A percentile compares a stretch with the other conserved stretches of the same genome.
Conservation (phyloP, 2,797 vertebrate genomes). For the Xenentodon cancila region DNA sequence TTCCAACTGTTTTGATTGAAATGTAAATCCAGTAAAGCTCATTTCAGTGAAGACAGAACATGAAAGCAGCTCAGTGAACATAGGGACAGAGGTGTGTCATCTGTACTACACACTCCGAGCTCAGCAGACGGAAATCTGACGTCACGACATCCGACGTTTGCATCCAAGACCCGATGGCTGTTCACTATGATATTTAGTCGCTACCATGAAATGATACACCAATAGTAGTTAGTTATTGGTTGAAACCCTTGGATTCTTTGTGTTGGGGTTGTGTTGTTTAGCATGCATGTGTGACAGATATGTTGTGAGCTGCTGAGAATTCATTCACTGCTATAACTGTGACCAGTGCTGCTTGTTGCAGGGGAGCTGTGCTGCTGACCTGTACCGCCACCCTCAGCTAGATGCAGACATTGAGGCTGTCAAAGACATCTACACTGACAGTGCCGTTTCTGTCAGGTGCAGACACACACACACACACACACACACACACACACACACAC, state of each 20-base stretch:
- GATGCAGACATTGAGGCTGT: slow-evolving; percentile 98
- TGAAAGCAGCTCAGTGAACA: slow-evolving; percentile 61
- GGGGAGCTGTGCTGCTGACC: slow-evolving; percentile 96
- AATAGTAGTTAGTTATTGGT: too few species aligned
- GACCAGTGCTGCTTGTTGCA: slow-evolving; percentile 67
- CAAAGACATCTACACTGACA: slow-evolving; percentile 98
- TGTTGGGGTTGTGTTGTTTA: slow-evolving; percentile 6
- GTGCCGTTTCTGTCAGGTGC: slow-evolving; percentile 94
- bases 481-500: slow-evolving; percentile 10
- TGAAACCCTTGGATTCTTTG: not conserved
- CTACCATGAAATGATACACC: too few species aligned
- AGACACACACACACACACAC: slow-evolving; percentile 3
- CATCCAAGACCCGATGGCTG: slow-evolving; percentile 14
- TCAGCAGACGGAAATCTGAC: slow-evolving; percentile 34
- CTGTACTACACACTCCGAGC: slow-evolving; percentile 37
- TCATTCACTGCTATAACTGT: slow-evolving; percentile 45
- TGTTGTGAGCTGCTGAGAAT: slow-evolving; percentile 23
- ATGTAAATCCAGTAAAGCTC: slow-evolving; percentile 69
- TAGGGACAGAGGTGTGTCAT: slow-evolving; percentile 56
- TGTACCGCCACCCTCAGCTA: slow-evolving; percentile 96
- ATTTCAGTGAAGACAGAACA: slow-evolving; percentile 58
- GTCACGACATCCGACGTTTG: slow-evolving; percentile 28
- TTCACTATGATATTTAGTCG: slow-evolving; percentile 1
- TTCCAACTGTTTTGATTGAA: slow-evolving; percentile 60
- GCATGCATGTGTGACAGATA: slow-evolving; percentile 14